Conservation (phyloP, 2,797 vertebrate species). For the Neoniphon sammara region DNA sequence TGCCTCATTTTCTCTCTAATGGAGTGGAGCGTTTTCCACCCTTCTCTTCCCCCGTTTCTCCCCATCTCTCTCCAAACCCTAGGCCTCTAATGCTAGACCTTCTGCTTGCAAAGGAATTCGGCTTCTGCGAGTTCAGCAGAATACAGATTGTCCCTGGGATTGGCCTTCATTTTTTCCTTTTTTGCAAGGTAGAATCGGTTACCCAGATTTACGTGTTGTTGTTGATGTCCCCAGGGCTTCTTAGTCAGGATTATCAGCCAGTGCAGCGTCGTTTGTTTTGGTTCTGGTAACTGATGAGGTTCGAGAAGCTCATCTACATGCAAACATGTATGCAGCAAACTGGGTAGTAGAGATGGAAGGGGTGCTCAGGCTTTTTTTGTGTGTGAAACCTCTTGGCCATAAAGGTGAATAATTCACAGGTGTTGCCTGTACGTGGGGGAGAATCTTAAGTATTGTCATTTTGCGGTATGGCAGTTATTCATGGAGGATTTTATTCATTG, state of each 20-base stretch:
- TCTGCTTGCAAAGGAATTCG: conserved; percentile 68
- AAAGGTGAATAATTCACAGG: conserved; percentile 36
- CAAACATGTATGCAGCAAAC: not conserved
- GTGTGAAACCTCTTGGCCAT: conserved; percentile 18
- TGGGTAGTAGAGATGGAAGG: conserved; percentile 23
- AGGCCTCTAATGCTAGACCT: conserved; percentile 22
- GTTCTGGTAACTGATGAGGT: conserved; percentile 26
- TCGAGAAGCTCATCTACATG: conserved; percentile 27
- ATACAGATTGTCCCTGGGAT: conserved; percentile 43
- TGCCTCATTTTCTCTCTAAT: conserved; percentile 42
- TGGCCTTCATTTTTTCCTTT: conserved; percentile 67
- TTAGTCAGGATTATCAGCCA: conserved; percentile 42
- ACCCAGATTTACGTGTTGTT: conserved; percentile 25
- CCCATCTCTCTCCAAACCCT: conserved; percentile 12
- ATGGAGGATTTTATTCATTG: conserved; percentile 13
- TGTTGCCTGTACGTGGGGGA: conserved; percentile 9
- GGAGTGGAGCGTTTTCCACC: conserved; percentile 41
- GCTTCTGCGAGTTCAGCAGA: conserved; percentile 66
- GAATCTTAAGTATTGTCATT: conserved; percentile 47
- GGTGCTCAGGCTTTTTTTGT: conserved; percentile 23
- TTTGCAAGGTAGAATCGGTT: conserved; percentile 61
- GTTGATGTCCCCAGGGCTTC: conserved; percentile 44
- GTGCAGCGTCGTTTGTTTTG: conserved; percentile 51
- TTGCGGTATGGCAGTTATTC: conserved; percentile 28
- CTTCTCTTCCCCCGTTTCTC: not conserved